These are phyloP conservation scores for Sphinx pinastri DNA, from an alignment of 2,888 invertebrate genomes.

Conservation along the genomic window DNA sequence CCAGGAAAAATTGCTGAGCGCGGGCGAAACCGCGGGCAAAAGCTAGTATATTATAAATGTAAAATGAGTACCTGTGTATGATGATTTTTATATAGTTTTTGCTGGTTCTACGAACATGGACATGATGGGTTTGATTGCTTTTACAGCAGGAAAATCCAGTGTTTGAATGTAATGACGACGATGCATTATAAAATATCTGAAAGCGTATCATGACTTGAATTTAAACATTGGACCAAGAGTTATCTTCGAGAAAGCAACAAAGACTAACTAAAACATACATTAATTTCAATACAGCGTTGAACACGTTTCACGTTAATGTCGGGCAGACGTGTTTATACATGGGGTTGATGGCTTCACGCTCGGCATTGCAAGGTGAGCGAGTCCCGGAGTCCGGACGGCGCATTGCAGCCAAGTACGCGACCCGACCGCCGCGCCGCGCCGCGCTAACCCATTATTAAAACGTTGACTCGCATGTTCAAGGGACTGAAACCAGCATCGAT, in stretches of 20 bases:
- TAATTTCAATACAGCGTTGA: conserved; percentile 1
- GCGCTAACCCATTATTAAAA: conserved; percentile 43
- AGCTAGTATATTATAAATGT: too few species aligned
- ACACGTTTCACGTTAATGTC: background rate
- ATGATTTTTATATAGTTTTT: too few species aligned
- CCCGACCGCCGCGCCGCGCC: conserved; percentile 32
- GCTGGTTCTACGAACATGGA: too few species aligned
- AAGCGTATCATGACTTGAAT: too few species aligned
- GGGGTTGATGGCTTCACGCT: conserved; percentile 49
- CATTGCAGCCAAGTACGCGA: conserved; percentile 43
- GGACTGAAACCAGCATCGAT: background rate
- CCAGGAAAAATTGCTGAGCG: too few species aligned
- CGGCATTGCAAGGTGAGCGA: conserved; percentile 79
- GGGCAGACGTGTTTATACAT: conserved; percentile 21
- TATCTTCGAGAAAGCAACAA: background rate
- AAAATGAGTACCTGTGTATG: too few species aligned
- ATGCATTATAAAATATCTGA: too few species aligned
- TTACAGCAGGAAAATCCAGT: too few species aligned
- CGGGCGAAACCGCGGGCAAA: too few species aligned
- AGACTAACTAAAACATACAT: background rate
- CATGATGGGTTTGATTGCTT: too few species aligned
- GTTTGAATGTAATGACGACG: too few species aligned
- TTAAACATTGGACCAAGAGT: background rate
- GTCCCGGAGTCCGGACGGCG: conserved; percentile 40
- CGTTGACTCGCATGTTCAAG: conserved; percentile 44